Base-by-base conservation (phyloP, 2,888 invertebrate species). In the Acleris emargana region DNA sequence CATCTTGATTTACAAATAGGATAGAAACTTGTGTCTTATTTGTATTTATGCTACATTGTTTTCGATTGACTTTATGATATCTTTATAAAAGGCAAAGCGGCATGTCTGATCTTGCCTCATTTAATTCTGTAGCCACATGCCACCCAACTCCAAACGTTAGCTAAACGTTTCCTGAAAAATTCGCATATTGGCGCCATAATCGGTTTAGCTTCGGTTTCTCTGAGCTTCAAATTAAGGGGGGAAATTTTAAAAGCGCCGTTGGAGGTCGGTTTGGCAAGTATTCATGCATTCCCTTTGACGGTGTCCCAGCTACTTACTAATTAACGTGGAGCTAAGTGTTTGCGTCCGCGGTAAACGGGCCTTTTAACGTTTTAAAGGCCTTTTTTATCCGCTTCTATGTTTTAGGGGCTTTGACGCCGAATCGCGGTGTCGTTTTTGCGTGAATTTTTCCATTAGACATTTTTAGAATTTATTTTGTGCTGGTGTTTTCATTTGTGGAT, bases 241-340 rank as follows among this genome's bases (percentile, higher is more conserved):
- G 84, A 82, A 81, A 84, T 89, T 91, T 91, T 91, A 89, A 92
- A 91, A 91, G 90, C 91, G 74, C 82, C 83, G 84, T 79, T 78
- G 80, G 86, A 86, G 87, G 86, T 86, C 79, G 86, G 83, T 84
- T 84, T 80, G 77, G 80, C 78, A 89, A 91, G 91, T 91, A 91
- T 90, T 92, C 92, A 91, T 88, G 87, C 89, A 93, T 93, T 93
- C 93, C 87, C 93, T 93, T 93, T 93, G 91, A 91, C 88, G 87
- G 77, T 84, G 89, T 86, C 83, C 81, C 82, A 81, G 89, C 91
- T 91, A 91, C 91, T 91, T 92, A 91, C 84, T 91, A 92, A 92
- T 92, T 92, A 92, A 91, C 85, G 84, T 82, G 85, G 80, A 84
- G 87, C 86, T 91, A 92, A 92, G 91, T 92, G 92, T 92, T 91